phyloP scores from a whole-genome alignment of 2,113 vertebrate genomes.

The Nicator chloris region DNA sequence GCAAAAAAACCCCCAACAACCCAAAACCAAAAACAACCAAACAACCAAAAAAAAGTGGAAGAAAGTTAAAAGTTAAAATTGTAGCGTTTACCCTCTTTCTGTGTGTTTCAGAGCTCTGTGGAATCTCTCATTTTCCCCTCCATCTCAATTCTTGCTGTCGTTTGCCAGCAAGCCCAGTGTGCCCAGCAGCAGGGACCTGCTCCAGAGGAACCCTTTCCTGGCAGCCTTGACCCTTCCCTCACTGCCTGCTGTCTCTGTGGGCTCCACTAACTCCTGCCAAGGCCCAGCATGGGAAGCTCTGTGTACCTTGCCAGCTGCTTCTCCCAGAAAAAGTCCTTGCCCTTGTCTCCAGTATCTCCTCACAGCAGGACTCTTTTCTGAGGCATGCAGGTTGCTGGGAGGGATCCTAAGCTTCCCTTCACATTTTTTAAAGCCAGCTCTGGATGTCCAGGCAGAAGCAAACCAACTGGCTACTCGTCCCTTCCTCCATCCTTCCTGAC shows the following conservation, averaged over 20 bases:
- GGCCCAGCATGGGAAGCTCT: not conserved
- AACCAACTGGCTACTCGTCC: fast-evolving
- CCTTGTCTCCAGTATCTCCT: not conserved
- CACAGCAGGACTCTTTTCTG: not conserved
- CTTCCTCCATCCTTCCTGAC: not conserved
- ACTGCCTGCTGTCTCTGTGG: not conserved
- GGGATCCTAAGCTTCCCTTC: not conserved
- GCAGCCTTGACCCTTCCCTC: not conserved
- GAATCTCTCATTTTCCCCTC: fast-evolving
- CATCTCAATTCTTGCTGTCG: not conserved
- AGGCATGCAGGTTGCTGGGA: not conserved
- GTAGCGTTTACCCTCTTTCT: not conserved
- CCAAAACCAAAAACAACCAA: too few relatives aligned
- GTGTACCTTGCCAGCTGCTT: not conserved
- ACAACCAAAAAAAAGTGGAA: not conserved
- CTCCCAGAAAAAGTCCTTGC: not conserved
- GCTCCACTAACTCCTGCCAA: not conserved
- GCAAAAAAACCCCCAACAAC: too few relatives aligned
- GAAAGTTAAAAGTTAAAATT: not conserved
- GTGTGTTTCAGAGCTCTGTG: not conserved
- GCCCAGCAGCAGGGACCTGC: not conserved
- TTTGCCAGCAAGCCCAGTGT: not conserved
- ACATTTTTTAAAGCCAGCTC: not conserved
- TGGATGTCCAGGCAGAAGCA: not conserved
- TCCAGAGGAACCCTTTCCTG: not conserved